These are phyloP conservation scores for Chrysina gloriosa DNA, from an alignment of 2,888 invertebrate genomes.

Conservation along the genomic window DNA sequence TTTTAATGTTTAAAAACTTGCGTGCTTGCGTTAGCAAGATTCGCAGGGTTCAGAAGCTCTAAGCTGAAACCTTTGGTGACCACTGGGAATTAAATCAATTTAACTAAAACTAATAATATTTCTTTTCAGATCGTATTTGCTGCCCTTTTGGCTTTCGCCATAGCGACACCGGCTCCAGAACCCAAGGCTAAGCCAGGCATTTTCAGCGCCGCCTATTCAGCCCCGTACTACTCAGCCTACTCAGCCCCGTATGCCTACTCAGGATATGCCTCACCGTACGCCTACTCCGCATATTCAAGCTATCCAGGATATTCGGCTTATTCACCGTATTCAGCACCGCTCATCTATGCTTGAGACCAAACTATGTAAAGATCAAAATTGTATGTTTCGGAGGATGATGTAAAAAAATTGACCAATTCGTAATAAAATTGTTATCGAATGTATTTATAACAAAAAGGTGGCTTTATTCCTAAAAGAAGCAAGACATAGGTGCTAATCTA, in stretches of 20 bases:
- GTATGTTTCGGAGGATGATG: not conserved
- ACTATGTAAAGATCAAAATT: not conserved
- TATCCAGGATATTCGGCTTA: conserved; percentile 48
- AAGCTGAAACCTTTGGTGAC: too few relatives aligned
- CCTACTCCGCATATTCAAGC: conserved; percentile 52
- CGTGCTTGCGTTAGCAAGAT: too few relatives aligned
- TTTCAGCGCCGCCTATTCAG: conserved; percentile 52
- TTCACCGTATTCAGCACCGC: conserved; percentile 48
- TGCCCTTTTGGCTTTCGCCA: conserved; percentile 48
- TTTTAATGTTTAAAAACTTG: too few relatives aligned
- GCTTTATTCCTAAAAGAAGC: too few relatives aligned
- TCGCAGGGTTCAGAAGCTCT: too few relatives aligned
- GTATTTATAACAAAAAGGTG: not conserved
- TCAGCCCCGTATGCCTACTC: conserved; percentile 52
- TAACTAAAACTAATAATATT: not conserved
- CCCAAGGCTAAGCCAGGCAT: conserved; percentile 52
- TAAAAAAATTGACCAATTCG: conserved; percentile 14
- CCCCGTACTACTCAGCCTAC: conserved; percentile 60
- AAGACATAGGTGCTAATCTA: too few relatives aligned
- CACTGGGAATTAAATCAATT: too few relatives aligned
- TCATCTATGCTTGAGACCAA: conserved; percentile 29
- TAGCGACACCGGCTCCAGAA: conserved; percentile 47
- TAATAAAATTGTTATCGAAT: too few relatives aligned
- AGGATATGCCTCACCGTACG: conserved; percentile 47
- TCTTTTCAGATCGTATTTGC: conserved; percentile 51